These are phyloP conservation scores for Gorsachius magnificus DNA, from an alignment of 2,797 vertebrate species.

Conservation along the genomic window DNA sequence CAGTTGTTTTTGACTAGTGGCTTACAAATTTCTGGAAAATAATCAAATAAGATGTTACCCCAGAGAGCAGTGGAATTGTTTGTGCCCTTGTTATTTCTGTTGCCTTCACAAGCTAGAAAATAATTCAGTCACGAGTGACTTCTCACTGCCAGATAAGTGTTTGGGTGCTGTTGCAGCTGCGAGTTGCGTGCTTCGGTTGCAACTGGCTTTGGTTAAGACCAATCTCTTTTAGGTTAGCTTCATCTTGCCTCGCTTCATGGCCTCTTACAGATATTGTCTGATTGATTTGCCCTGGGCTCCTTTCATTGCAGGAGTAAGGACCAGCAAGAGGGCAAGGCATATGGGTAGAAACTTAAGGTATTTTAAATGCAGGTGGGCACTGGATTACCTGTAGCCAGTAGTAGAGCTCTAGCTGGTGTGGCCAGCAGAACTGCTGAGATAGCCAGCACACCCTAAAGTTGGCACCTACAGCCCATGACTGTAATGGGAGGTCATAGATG, in stretches of 20 bases:
- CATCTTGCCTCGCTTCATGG: background rate
- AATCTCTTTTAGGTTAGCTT: background rate
- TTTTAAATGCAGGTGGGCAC: background rate
- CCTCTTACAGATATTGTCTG: background rate
- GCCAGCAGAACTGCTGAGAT: background rate
- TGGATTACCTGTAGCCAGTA: background rate
- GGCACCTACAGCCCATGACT: background rate
- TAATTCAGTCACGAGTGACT: background rate
- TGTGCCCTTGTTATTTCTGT: background rate
- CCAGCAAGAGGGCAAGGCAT: background rate
- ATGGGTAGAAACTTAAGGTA: background rate
- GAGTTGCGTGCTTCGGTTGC: background rate
- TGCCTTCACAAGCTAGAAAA: background rate
- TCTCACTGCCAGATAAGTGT: background rate
- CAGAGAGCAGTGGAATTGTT: background rate
- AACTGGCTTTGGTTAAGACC: background rate
- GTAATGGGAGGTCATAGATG: background rate
- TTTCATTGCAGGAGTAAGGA: background rate
- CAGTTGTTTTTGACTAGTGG: background rate
- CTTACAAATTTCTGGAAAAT: background rate
- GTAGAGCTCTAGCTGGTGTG: background rate
- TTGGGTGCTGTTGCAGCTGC: background rate
- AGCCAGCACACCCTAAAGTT: background rate
- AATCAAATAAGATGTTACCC: background rate
- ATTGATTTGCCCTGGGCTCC: background rate